These are phyloP conservation scores for Acrobasis repandana DNA, from an alignment of 2,888 invertebrate genomes.

Conservation along the genomic window DNA sequence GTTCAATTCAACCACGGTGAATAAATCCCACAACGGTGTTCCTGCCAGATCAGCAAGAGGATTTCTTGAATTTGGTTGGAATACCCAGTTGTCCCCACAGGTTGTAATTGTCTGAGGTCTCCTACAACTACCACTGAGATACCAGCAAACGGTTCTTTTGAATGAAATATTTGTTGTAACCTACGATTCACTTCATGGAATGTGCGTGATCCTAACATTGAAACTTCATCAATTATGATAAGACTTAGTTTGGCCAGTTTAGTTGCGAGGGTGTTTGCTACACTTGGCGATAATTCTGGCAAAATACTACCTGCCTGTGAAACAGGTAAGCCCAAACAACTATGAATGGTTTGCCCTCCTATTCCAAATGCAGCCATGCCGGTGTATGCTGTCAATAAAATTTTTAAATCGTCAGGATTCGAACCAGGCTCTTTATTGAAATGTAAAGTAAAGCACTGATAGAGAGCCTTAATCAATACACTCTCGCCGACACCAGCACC, in stretches of 20 bases:
- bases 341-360: constrained; percentile 21
- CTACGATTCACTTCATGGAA: constrained; percentile 9
- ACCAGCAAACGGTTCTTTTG: constrained; percentile 6
- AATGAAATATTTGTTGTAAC: constrained; percentile 10
- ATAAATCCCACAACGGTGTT: neutral
- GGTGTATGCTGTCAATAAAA: constrained; percentile 13
- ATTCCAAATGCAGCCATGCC: constrained; percentile 21
- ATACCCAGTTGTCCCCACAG: constrained; percentile 16
- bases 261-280: constrained; percentile 17
- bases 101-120: constrained; percentile 8
- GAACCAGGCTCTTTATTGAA: constrained; percentile 10
- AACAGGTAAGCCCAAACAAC: constrained; percentile 11
- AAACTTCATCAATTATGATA: constrained; percentile 11
- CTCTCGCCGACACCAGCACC: constrained; percentile 12
- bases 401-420: constrained; percentile 12
- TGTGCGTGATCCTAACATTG: constrained; percentile 8
- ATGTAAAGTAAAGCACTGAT: neutral
- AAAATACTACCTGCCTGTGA: constrained; percentile 20
- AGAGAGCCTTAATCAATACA: constrained; percentile 6
- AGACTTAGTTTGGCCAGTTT: constrained; percentile 9
- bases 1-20: neutral
- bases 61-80: constrained; percentile 6
- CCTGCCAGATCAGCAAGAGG: constrained; percentile 1
- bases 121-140: constrained; percentile 6
- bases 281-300: constrained; percentile 19